phyloP scores from a whole-genome alignment of 2,797 vertebrate species.

The Enteromius radiatus region DNA sequence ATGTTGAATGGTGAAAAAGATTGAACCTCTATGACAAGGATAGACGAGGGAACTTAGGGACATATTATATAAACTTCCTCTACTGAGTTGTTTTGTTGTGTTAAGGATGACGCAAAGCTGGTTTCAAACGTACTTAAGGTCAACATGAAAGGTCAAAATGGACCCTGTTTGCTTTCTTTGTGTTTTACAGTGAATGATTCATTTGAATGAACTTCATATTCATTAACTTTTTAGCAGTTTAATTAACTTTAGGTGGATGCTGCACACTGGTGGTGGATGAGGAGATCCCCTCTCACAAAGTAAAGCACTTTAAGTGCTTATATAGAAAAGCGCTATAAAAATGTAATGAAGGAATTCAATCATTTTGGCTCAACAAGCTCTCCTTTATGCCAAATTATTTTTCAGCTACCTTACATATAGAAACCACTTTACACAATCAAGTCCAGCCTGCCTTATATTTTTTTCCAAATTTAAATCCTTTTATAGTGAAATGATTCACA shows the following conservation, averaged over 20 bases:
- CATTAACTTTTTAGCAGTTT: neutral
- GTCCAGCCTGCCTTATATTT: neutral
- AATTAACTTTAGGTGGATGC: neutral
- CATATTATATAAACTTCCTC: neutral
- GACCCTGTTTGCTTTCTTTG: neutral
- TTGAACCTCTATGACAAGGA: neutral
- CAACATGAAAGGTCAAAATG: constrained; percentile 16
- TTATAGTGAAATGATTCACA: neutral
- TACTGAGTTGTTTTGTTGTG: constrained; percentile 33
- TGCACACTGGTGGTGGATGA: neutral
- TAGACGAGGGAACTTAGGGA: neutral
- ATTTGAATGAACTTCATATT: neutral
- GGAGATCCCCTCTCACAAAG: neutral
- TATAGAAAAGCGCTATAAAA: neutral
- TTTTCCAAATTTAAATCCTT: neutral
- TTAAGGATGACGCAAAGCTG: constrained; percentile 14
- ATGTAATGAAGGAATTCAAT: neutral
- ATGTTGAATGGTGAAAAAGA: neutral
- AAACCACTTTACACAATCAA: neutral
- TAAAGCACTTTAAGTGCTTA: neutral
- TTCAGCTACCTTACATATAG: no score
- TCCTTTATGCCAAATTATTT: neutral
- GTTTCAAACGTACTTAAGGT: constrained; percentile 32
- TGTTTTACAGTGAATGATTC: neutral
- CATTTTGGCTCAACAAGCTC: neutral